Base-by-base conservation (phyloP, 2,888 invertebrate species). In the Amiota communis region DNA sequence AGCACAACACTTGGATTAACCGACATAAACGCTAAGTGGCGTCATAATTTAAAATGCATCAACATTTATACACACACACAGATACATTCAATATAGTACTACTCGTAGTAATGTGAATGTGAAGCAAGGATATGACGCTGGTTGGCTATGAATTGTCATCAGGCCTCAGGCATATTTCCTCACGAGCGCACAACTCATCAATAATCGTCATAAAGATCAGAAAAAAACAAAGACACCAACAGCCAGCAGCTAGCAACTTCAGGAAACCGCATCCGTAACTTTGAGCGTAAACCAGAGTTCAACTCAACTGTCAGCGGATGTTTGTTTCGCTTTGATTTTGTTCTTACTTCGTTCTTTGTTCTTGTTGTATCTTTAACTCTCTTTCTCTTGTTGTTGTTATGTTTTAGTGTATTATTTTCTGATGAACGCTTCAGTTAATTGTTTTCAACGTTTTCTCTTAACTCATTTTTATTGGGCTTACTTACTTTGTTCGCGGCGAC, bases 1-100 rank as follows among this genome's bases (percentile, higher is more conserved):
- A 46, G 63, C 23, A 15, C 71, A 70, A 73, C 71, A 77, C 78
- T 76, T 77, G 79, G 82, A 83, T 84, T 84, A 83, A 77, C 84
- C 82, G 84, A 81, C 85, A 82, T 84, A 87, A 88, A 86, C 83
- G 83, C 81, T 87, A 88, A 87, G 87, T 88, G 87, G 87, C 87
- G 87, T 87, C 87, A 87, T 87, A 85, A 88, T 88, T 87, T 88
- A 86, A 87, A 88, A 83, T 78, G 85, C 84, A 84, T 86, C 86
- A 84, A 8, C 70, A 11, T 36, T 36, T 36, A 36, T 36, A 36
- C 36, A 36, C 36, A 36, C 36, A 36, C 36, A 36, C 36, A 36
- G 36, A 36, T 36, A 36, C 36, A 36, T 6, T 76, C 82, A 76
- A 12, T 47, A 17, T 23, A n/a, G n/a, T n/a, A n/a, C n/a, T n/a